Conservation (phyloP, 2,113 vertebrate species). For the Urocynchramus pylzowi region DNA sequence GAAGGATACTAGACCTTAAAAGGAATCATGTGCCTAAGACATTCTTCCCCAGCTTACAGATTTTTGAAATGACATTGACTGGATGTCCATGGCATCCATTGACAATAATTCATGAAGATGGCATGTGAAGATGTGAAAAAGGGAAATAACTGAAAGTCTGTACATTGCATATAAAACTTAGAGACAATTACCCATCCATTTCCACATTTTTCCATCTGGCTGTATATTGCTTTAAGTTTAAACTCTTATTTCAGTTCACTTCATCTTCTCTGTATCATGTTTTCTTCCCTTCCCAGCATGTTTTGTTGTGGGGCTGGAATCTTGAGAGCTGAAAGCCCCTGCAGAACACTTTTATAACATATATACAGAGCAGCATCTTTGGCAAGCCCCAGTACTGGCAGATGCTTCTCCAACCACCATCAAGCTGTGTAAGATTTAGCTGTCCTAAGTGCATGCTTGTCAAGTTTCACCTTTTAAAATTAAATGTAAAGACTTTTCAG, state of each 20-base stretch:
- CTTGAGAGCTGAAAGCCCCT: background rate
- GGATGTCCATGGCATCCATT: background rate
- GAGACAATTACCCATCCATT: background rate
- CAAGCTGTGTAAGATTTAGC: background rate
- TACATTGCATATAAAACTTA: background rate
- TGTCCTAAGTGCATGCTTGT: background rate
- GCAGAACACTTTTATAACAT: background rate
- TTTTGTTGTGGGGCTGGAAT: background rate
- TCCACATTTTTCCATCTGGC: background rate
- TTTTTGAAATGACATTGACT: background rate
- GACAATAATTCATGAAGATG: background rate
- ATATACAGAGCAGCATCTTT: background rate
- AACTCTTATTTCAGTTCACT: background rate
- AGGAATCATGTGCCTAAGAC: background rate
- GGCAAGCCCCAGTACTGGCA: background rate
- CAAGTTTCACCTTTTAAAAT: background rate
- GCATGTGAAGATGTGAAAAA: background rate
- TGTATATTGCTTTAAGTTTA: background rate
- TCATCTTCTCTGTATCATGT: background rate
- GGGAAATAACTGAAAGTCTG: background rate
- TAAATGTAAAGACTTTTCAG: background rate
- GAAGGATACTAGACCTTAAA: background rate
- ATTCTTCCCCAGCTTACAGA: background rate
- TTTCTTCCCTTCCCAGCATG: background rate
- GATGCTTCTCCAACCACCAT: background rate